phyloP scores from a whole-genome alignment of 2,113 vertebrate genomes.

The Oreochromis spilurus region DNA sequence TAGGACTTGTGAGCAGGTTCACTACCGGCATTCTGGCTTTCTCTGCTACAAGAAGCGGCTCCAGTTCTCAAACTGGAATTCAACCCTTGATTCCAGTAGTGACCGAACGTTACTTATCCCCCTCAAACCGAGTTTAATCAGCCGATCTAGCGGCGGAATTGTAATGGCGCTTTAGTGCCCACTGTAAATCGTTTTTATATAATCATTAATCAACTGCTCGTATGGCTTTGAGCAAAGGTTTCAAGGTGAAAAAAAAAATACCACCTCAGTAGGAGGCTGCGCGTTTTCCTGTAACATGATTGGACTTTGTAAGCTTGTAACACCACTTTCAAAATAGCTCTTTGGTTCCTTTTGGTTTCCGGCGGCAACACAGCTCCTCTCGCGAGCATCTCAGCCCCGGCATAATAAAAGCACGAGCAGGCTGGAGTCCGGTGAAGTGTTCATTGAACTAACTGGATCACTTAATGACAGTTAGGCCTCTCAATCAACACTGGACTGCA shows the following conservation, averaged over 20 bases:
- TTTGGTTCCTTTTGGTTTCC: background rate
- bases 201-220: conserved; percentile 59
- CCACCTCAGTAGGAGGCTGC: background rate
- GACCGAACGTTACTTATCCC: background rate
- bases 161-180: conserved; percentile 10
- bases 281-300: background rate
- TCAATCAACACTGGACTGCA: background rate
- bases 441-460: conserved; percentile 6
- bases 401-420: background rate
- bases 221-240: conserved; percentile 54
- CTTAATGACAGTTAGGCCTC: background rate
- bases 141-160: background rate
- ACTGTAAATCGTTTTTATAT: conserved; percentile 34
- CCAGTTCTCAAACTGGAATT: background rate
- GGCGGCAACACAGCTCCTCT: background rate
- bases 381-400: background rate
- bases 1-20: conserved; percentile 59
- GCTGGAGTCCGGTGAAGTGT: background rate
- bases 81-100: background rate
- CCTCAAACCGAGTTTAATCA: background rate
- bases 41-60: background rate
- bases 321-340: background rate
- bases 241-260: background rate
- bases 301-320: background rate
- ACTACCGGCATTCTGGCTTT: background rate